Evolutionary conservation across 2,113 vertebrate species (phyloP).

Genomic region (Coptodon bakossiorum): DNA sequence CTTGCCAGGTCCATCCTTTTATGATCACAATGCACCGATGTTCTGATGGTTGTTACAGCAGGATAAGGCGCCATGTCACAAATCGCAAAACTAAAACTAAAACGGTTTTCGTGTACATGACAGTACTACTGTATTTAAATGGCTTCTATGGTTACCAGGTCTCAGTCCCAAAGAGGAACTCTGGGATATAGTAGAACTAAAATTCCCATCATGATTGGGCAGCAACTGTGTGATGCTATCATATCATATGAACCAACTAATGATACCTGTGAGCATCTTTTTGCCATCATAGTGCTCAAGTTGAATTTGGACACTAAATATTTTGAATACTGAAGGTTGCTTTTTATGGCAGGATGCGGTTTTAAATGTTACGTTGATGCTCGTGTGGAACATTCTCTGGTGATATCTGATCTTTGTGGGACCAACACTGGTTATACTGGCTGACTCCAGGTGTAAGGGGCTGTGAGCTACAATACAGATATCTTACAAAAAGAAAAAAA

Average conservation of each 20-base stretch:
- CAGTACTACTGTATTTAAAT: background rate
- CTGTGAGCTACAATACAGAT: background rate
- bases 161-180: accelerated
- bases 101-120: background rate
- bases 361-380: background rate
- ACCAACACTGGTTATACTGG: background rate
- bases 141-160: background rate
- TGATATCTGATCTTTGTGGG: background rate
- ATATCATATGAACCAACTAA: accelerated
- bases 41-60: background rate
- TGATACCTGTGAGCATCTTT: background rate
- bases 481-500: background rate
- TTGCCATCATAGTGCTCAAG: accelerated
- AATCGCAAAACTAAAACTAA: background rate
- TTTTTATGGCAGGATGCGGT: accelerated
- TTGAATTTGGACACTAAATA: background rate
- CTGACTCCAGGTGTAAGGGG: accelerated
- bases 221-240: background rate
- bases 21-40: accelerated
- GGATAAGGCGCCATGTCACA: background rate
- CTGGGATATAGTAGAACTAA: background rate
- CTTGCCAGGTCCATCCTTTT: background rate
- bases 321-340: accelerated
- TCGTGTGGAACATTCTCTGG: background rate
- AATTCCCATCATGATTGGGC: accelerated